A percentile compares a stretch with the other conserved stretches of the same genome.
These are phyloP conservation scores for Darevskia nairensis DNA, from an alignment of 2,797 vertebrate species.

Conservation along the genomic window DNA sequence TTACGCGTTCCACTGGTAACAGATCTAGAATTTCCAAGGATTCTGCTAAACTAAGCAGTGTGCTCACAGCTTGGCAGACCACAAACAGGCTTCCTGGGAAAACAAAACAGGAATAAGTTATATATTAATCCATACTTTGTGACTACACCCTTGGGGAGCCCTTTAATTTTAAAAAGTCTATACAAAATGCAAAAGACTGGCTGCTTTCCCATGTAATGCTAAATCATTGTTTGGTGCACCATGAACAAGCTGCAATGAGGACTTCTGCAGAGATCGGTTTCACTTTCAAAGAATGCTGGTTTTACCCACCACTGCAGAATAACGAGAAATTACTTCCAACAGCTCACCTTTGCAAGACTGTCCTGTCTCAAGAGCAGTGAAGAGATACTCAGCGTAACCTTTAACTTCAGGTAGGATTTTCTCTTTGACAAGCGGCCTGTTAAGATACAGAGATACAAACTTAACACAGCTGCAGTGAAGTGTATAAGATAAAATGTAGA, in stretches of 20 bases:
- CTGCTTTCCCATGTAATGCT: background rate
- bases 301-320: conserved; percentile 24
- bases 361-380: conserved; percentile 80
- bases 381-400: conserved; percentile 81
- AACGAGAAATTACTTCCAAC: conserved; percentile 10
- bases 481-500: background rate
- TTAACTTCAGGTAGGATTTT: conserved; percentile 77
- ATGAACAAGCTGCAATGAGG: background rate
- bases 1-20: conserved; percentile 86
- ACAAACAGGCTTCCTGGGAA: conserved; percentile 88
- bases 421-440: conserved; percentile 85
- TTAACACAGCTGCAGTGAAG: background rate
- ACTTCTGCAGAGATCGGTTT: background rate
- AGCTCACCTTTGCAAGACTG: conserved; percentile 85
- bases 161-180: conserved; percentile 21
- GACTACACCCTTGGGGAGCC: conserved; percentile 14
- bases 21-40: conserved; percentile 85
- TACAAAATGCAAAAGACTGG: background rate
- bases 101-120: conserved; percentile 62
- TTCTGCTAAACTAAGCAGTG: conserved; percentile 89
- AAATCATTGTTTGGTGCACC: background rate
- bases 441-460: conserved; percentile 44
- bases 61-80: conserved; percentile 90
- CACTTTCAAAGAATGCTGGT: background rate
- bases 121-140: conserved; percentile 32